These are phyloP conservation scores for Pachydiplax longipennis DNA, from an alignment of 2,888 invertebrate species.

Conservation along the genomic window DNA sequence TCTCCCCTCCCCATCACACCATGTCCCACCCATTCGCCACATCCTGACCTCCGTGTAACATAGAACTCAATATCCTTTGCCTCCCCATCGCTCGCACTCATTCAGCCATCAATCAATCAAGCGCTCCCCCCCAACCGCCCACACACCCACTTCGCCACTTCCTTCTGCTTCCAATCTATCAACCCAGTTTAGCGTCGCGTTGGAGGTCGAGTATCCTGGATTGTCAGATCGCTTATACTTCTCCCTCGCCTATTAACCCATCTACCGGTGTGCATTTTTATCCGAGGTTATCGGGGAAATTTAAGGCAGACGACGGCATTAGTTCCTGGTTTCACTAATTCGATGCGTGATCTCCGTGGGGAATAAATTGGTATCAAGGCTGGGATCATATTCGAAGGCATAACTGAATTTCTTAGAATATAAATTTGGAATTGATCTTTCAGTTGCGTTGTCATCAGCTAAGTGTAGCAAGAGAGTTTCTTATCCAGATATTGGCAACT, in stretches of 20 bases:
- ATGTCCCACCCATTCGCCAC: constrained; percentile 43
- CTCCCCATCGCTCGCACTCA: constrained; percentile 40
- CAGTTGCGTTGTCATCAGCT: no score
- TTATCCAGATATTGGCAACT: no score
- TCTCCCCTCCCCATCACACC: constrained; percentile 5
- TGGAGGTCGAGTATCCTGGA: constrained; percentile 12
- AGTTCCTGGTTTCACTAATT: no score
- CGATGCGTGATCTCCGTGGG: no score
- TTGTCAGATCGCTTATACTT: neutral
- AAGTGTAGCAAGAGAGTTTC: no score
- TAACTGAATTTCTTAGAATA: no score
- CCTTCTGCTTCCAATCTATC: neutral
- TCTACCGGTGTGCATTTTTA: neutral
- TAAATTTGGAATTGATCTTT: no score
- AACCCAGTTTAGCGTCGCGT: neutral
- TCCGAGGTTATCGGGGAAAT: neutral
- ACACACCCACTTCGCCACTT: neutral
- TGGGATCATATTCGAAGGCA: no score
- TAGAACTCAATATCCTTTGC: constrained; percentile 42
- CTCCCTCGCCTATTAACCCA: neutral
- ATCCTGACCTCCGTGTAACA: constrained; percentile 44
- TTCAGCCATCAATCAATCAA: constrained; percentile 43
- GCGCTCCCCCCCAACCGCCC: neutral
- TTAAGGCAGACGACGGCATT: no score
- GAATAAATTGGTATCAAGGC: no score